These are phyloP conservation scores for Cyrtodaria siliqua DNA, from an alignment of 2,888 invertebrate genomes.

Conservation along the genomic window DNA sequence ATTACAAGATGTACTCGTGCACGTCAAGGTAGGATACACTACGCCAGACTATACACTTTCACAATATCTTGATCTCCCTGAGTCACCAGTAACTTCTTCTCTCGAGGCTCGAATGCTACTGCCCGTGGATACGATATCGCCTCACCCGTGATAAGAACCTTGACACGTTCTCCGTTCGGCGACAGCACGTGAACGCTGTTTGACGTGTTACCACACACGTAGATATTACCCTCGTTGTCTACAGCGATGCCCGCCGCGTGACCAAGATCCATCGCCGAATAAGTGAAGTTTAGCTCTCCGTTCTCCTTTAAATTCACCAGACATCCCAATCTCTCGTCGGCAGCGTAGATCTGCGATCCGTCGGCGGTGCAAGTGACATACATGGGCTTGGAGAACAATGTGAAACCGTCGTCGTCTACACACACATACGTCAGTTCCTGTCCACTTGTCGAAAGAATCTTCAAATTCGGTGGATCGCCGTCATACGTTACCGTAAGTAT, in stretches of 20 bases:
- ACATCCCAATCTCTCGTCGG: constrained; percentile 66
- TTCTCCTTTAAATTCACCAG: constrained; percentile 63
- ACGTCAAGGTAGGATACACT: too few species aligned
- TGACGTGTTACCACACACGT: constrained; percentile 63
- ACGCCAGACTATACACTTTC: constrained; percentile 61
- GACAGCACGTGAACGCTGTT: constrained; percentile 67
- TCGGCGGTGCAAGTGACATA: constrained; percentile 63
- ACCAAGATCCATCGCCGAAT: constrained; percentile 64
- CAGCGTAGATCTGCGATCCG: constrained; percentile 60
- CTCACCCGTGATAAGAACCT: constrained; percentile 62
- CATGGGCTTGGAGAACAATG: constrained; percentile 69
- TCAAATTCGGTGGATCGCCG: constrained; percentile 68
- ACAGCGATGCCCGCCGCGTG: constrained; percentile 64
- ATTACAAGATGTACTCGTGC: too few species aligned
- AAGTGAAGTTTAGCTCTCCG: constrained; percentile 63
- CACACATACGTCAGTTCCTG: constrained; percentile 65
- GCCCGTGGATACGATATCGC: constrained; percentile 68
- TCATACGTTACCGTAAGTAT: constrained; percentile 68
- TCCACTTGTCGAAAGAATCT: constrained; percentile 59
- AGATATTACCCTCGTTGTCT: constrained; percentile 65
- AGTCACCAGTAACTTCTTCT: constrained; percentile 66
- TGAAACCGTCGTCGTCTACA: constrained; percentile 66
- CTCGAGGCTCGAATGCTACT: constrained; percentile 63
- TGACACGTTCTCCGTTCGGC: constrained; percentile 59
- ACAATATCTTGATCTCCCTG: constrained; percentile 68